phyloP scores from a whole-genome alignment of 2,113 vertebrate genomes.

The Pelusios castaneus region DNA sequence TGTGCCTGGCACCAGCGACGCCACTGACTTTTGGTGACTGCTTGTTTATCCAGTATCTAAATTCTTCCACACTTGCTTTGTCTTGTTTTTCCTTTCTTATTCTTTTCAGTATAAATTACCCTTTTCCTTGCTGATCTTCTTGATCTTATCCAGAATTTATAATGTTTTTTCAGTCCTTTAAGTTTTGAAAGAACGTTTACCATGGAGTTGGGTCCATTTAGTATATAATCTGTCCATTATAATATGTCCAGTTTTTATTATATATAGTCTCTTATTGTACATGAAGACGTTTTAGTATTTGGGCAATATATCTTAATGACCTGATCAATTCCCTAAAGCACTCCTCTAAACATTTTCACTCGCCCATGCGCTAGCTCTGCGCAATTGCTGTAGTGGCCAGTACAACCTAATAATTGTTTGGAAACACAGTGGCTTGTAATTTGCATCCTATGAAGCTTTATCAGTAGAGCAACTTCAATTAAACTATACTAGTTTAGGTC shows the following conservation, averaged over 20 bases:
- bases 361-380: neutral
- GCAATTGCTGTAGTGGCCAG: neutral
- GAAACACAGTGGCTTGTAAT: neutral
- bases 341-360: neutral
- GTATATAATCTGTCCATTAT: neutral
- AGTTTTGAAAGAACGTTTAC: constrained; percentile 7
- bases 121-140: neutral
- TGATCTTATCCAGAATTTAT: neutral
- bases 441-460: constrained; percentile 27
- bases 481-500: constrained; percentile 28
- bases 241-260: neutral
- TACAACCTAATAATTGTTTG: neutral
- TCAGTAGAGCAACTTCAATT: constrained; percentile 19
- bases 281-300: neutral
- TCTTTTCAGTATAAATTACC: neutral
- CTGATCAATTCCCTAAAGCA: neutral
- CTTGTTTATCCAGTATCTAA: neutral
- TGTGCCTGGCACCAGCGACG: too few relatives aligned
- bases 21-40: neutral
- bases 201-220: neutral
- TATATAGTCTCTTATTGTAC: neutral
- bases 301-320: neutral
- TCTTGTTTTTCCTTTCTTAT: neutral
- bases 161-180: neutral
- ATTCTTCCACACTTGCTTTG: neutral